Evolutionary conservation across 2,113 vertebrate species (phyloP).

Genomic region (Sinocyclocheilus grahami): DNA sequence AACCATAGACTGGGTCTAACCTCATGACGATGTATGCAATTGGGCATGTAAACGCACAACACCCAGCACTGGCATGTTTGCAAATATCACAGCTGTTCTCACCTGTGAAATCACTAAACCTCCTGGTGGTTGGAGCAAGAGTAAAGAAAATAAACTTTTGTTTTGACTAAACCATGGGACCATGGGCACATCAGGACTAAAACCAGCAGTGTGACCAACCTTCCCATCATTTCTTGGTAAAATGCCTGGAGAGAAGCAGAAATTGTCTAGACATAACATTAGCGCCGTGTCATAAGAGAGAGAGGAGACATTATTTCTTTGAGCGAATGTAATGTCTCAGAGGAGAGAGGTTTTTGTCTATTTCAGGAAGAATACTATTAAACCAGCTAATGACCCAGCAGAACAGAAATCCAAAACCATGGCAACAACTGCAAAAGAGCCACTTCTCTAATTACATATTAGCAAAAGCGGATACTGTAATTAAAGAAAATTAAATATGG

Average conservation of each 20-base stretch:
- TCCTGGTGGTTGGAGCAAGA: background rate
- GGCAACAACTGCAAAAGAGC: conserved; percentile 56
- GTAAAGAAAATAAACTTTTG: background rate
- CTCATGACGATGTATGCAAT: background rate
- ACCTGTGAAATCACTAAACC: conserved; percentile 26
- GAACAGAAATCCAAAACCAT: conserved; percentile 60
- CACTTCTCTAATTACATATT: conserved; percentile 55
- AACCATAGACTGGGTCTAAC: background rate
- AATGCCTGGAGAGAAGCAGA: conserved; percentile 27
- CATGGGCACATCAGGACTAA: background rate
- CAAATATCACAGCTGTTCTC: conserved; percentile 11
- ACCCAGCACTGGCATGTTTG: background rate
- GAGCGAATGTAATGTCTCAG: conserved; percentile 34
- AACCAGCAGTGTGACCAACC: conserved; percentile 16
- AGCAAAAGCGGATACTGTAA: conserved; percentile 52
- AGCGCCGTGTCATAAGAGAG: conserved; percentile 24
- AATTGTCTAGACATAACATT: conserved; percentile 26
- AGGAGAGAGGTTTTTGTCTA: conserved; percentile 37
- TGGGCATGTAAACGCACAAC: background rate
- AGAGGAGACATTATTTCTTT: conserved; percentile 41
- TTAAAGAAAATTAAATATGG: conserved; percentile 54
- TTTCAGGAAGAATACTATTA: conserved; percentile 54
- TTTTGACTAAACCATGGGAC: background rate
- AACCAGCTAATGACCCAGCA: conserved; percentile 57
- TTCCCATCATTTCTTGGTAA: background rate